Percentiles rank a stretch among this genome's conserved stretches.
Evolutionary conservation across 1,140 invertebrate genomes (phyloP).

Genomic region (Drosophila fuyamai): DNA sequence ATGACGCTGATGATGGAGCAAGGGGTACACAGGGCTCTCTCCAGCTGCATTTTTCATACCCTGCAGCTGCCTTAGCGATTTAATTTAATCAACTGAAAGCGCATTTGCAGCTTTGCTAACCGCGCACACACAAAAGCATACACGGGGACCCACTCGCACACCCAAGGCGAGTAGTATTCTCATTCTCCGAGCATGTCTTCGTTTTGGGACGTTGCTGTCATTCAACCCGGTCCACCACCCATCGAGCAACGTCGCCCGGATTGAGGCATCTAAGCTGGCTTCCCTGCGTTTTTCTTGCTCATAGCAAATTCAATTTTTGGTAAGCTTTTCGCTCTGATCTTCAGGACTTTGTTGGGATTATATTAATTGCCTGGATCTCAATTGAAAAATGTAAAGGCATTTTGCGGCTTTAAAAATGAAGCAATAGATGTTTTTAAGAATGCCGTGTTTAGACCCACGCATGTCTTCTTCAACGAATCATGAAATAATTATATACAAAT

Average conservation of each 20-base stretch:
- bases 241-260: background rate
- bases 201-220: conserved; percentile 58
- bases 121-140: conserved; percentile 40
- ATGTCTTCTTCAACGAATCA: too few relatives aligned
- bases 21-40: conserved; percentile 2
- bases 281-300: conserved; percentile 8
- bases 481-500: too few relatives aligned
- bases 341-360: conserved; percentile 4
- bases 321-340: conserved; percentile 31
- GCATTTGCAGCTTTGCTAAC: conserved; percentile 77
- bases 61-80: conserved; percentile 74
- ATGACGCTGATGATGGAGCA: conserved; percentile 11
- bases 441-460: too few relatives aligned
- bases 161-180: conserved; percentile 40
- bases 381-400: background rate
- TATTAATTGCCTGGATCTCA: background rate
- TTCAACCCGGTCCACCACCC: conserved; percentile 35
- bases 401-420: too few relatives aligned
- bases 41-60: conserved; percentile 73
- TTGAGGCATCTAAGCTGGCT: conserved; percentile 28
- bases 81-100: conserved; percentile 85
- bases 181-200: conserved; percentile 51
- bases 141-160: conserved; percentile 13
- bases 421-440: too few relatives aligned
- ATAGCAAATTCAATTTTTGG: conserved; percentile 31